These are phyloP conservation scores for Cenopis cana DNA, from an alignment of 2,888 invertebrate species.

Conservation along the genomic window DNA sequence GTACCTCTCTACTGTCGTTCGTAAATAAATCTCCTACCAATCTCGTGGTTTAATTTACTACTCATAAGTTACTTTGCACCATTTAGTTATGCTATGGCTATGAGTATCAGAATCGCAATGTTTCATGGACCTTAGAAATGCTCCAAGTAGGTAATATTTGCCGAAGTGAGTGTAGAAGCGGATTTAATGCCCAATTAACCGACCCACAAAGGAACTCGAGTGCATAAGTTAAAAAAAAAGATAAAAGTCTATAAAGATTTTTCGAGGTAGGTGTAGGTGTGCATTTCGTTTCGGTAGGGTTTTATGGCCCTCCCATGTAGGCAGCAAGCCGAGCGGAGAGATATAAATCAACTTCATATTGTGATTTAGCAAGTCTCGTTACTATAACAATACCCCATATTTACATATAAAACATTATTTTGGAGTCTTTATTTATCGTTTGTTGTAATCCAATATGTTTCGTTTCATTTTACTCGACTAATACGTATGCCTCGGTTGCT, in stretches of 20 bases:
- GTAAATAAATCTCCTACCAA: too few relatives aligned
- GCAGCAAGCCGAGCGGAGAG: conserved; percentile 78
- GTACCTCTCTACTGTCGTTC: too few relatives aligned
- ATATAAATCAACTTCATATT: conserved; percentile 85
- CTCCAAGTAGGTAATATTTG: conserved; percentile 48
- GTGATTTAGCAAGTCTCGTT: conserved; percentile 87
- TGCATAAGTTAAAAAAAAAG: too few relatives aligned
- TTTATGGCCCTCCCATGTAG: conserved; percentile 82
- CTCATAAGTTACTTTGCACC: too few relatives aligned
- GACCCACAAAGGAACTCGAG: conserved; percentile 46
- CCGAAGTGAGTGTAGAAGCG: conserved; percentile 56
- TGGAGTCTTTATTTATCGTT: conserved; percentile 73
- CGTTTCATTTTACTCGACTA: conserved; percentile 49
- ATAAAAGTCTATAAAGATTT: too few relatives aligned
- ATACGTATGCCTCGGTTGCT: conserved; percentile 64
- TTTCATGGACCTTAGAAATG: conserved; percentile 2
- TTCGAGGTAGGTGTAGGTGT: conserved; percentile 41
- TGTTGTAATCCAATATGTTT: conserved; percentile 61
- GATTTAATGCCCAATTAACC: conserved; percentile 61
- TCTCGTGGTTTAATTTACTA: too few relatives aligned
- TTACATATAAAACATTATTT: conserved; percentile 85
- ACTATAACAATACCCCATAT: conserved; percentile 86
- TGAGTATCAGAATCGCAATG: neutral
- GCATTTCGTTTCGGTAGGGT: conserved; percentile 60
- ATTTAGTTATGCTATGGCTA: too few relatives aligned